Evolutionary conservation across 1,140 invertebrate species (phyloP).

Genomic region (Lordiphosa collinella): DNA sequence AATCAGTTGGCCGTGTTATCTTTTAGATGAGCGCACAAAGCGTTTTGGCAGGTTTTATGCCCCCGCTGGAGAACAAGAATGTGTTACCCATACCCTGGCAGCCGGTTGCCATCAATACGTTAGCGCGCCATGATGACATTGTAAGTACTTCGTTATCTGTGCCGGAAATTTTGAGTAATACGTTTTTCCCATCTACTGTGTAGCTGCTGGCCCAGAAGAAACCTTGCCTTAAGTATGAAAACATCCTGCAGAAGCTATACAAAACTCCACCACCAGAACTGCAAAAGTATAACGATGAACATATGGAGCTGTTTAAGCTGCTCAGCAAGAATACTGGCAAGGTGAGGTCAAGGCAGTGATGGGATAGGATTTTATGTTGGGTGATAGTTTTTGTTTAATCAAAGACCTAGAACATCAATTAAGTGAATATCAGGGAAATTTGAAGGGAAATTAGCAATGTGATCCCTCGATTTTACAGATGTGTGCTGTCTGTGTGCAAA

Average conservation of each 20-base stretch:
- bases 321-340: conserved; percentile 84
- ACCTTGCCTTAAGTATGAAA: conserved; percentile 83
- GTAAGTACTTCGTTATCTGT: conserved; percentile 80
- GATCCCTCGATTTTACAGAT: no score
- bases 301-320: conserved; percentile 83
- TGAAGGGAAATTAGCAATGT: no score
- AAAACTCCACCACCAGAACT: conserved; percentile 79
- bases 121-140: conserved; percentile 85
- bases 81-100: conserved; percentile 91
- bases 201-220: conserved; percentile 84
- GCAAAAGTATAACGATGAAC: conserved; percentile 81
- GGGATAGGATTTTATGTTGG: no score
- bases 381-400: no score
- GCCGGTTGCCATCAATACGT: conserved; percentile 91
- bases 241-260: conserved; percentile 81
- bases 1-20: conserved; percentile 70
- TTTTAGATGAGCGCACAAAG: conserved; percentile 89
- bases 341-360: conserved; percentile 22
- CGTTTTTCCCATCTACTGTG: background rate
- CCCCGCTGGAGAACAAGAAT: conserved; percentile 84
- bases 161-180: no score
- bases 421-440: no score
- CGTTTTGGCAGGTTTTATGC: conserved; percentile 91
- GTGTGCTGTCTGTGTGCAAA: no score
- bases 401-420: no score